Conservation (phyloP, 2,888 invertebrate genomes). For the Nemurella pictetii region DNA sequence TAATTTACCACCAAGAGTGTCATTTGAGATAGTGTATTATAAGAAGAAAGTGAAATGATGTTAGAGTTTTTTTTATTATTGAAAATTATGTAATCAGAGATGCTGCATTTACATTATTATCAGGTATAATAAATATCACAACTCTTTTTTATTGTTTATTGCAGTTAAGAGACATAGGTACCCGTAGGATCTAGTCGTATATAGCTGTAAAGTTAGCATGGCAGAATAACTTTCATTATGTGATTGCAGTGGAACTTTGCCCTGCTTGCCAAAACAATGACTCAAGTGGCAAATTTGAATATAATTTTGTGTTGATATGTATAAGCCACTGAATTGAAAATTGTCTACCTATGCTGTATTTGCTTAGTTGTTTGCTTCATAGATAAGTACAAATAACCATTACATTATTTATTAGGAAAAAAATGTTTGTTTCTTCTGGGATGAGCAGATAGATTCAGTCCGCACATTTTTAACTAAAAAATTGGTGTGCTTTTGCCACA, state of each 20-base stretch:
- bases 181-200: conserved; percentile 20
- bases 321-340: not conserved
- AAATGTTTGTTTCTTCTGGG: not conserved
- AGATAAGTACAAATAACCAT: not conserved
- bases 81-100: conserved; percentile 26
- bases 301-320: not conserved
- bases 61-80: conserved; percentile 35
- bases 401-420: conserved; percentile 2
- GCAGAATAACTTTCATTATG: not conserved
- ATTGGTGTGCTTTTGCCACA: not conserved
- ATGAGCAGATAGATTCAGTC: conserved; percentile 3
- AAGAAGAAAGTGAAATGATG: not conserved
- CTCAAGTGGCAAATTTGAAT: not conserved
- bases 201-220: conserved; percentile 2
- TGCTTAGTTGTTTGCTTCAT: not conserved
- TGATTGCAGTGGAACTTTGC: not conserved
- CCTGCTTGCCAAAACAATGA: not conserved
- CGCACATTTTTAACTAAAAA: not conserved
- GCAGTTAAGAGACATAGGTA: conserved; percentile 36
- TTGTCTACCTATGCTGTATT: not conserved
- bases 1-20: not conserved
- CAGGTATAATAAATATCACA: conserved; percentile 34
- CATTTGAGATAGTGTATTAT: not conserved
- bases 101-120: conserved; percentile 34
- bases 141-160: conserved; percentile 41